Percentiles rank a stretch among this genome's conserved stretches.
Conservation (phyloP, 35 echinoderm and acorn worm genomes). For the Apostichopus japonicus region DNA sequence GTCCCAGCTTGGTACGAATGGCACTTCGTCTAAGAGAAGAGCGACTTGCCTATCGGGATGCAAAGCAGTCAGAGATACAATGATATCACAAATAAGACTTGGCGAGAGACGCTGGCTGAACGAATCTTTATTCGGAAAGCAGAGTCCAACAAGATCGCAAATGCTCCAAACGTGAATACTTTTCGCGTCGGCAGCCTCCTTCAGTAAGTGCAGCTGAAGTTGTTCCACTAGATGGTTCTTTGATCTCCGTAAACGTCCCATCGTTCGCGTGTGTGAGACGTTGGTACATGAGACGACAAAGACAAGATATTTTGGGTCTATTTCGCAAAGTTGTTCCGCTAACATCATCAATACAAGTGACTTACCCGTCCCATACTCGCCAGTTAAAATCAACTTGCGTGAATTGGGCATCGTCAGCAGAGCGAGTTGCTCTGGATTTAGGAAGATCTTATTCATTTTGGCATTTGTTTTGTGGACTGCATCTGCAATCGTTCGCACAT, state of each 20-base stretch:
- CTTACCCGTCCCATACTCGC: slow-evolving; percentile 58
- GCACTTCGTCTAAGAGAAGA: slow-evolving; percentile 69
- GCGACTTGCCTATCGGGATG: slow-evolving; percentile 35
- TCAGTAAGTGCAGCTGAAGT: not conserved
- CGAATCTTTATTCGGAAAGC: slow-evolving; percentile 43
- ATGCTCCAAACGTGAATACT: slow-evolving; percentile 30
- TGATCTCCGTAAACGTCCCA: slow-evolving; percentile 53
- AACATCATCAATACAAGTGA: slow-evolving; percentile 55
- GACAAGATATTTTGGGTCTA: not conserved
- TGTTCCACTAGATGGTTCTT: slow-evolving; percentile 55
- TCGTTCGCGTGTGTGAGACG: slow-evolving; percentile 59
- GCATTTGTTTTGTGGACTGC: slow-evolving; percentile 55
- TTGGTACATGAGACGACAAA: slow-evolving; percentile 59
- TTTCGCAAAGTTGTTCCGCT: slow-evolving; percentile 35
- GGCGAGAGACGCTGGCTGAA: slow-evolving; percentile 42
- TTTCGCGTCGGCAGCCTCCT: not conserved
- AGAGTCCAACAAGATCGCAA: slow-evolving; percentile 35
- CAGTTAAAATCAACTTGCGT: slow-evolving; percentile 22
- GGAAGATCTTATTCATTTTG: slow-evolving; percentile 59
- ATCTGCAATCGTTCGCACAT: slow-evolving; percentile 59
- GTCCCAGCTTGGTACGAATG: slow-evolving; percentile 62
- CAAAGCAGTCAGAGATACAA: not conserved
- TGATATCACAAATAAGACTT: slow-evolving; percentile 36
- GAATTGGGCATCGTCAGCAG: not conserved
- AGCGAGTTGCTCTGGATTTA: slow-evolving; percentile 63